These are phyloP conservation scores for Panopea generosa DNA, from an alignment of 2,888 invertebrate genomes.

Conservation along the genomic window DNA sequence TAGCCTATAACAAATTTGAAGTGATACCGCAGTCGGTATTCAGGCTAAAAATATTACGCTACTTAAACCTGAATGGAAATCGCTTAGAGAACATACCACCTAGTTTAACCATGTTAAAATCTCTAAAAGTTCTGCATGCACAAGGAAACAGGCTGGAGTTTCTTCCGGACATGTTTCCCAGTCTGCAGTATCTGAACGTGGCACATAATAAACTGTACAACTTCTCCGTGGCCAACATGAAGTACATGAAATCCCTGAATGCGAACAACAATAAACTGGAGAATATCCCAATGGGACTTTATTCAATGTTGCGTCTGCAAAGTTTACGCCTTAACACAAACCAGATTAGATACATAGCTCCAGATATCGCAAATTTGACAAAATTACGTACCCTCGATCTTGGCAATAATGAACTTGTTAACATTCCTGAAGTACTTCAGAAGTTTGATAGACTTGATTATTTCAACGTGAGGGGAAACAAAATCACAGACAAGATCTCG, in stretches of 20 bases:
- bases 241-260: slow-evolving; percentile 76
- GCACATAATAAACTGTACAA: slow-evolving; percentile 77
- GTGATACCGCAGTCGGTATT: slow-evolving; percentile 72
- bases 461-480: slow-evolving; percentile 81
- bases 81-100: slow-evolving; percentile 71
- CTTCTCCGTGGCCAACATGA: slow-evolving; percentile 79
- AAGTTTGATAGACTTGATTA: slow-evolving; percentile 79
- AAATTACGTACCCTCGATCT: slow-evolving; percentile 79
- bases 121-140: slow-evolving; percentile 75
- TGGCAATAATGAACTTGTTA: slow-evolving; percentile 78
- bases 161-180: slow-evolving; percentile 72
- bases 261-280: slow-evolving; percentile 78
- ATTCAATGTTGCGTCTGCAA: slow-evolving; percentile 73
- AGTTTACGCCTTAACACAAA: slow-evolving; percentile 77
- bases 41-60: slow-evolving; percentile 70
- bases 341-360: slow-evolving; percentile 76
- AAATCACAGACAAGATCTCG: slow-evolving; percentile 51
- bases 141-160: slow-evolving; percentile 76
- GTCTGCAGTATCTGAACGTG: slow-evolving; percentile 78
- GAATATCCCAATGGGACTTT: slow-evolving; percentile 80
- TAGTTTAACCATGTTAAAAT: slow-evolving; percentile 65
- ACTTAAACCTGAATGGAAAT: slow-evolving; percentile 77
- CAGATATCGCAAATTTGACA: slow-evolving; percentile 79
- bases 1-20: slow-evolving; percentile 79
- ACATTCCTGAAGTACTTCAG: slow-evolving; percentile 79